A percentile compares a stretch with the other conserved stretches of the same genome.
Conservation (phyloP, 2,888 invertebrate genomes). For the Pimpla rufipes region DNA sequence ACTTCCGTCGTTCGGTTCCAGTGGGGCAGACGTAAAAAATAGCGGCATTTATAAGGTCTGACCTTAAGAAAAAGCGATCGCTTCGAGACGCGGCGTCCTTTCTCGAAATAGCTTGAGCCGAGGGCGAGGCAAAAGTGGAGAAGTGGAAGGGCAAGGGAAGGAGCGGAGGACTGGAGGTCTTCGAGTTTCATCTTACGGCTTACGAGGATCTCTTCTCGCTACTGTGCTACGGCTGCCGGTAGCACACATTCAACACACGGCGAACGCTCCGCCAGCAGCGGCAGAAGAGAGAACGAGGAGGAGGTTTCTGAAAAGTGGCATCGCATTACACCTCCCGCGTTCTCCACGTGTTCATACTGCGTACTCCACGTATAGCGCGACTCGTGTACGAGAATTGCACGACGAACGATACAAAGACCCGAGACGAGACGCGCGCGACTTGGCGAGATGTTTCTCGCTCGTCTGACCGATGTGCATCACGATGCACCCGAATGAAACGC, state of each 20-base stretch:
- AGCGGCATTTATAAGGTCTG: too few relatives aligned
- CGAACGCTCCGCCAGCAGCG: slow-evolving; percentile 38
- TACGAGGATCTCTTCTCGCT: slow-evolving; percentile 78
- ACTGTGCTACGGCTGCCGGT: slow-evolving; percentile 69
- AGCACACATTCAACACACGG: slow-evolving; percentile 42
- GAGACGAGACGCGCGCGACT: slow-evolving; percentile 47
- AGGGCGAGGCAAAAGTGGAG: slow-evolving; percentile 31
- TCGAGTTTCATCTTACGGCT: slow-evolving; percentile 79
- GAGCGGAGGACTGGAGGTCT: slow-evolving; percentile 41
- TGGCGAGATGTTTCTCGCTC: slow-evolving; percentile 70
- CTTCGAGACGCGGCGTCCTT: slow-evolving; percentile 17
- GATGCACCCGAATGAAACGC: slow-evolving; percentile 74
- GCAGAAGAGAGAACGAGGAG: slow-evolving; percentile 65
- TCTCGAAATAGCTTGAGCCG: slow-evolving; percentile 34
- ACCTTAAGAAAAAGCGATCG: slow-evolving; percentile 12
- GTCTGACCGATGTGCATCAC: slow-evolving; percentile 74
- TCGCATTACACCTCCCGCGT: slow-evolving; percentile 73
- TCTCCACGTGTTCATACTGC: slow-evolving; percentile 43
- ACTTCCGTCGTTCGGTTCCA: too few relatives aligned
- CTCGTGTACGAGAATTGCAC: slow-evolving; percentile 44
- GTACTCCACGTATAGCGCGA: slow-evolving; percentile 33
- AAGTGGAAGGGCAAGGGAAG: slow-evolving; percentile 31
- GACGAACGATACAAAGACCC: slow-evolving; percentile 23
- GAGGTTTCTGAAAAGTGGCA: slow-evolving; percentile 71
- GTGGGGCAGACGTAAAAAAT: too few relatives aligned